phyloP scores from a whole-genome alignment of 2,888 invertebrate genomes.

The Steinernema scapterisci region DNA sequence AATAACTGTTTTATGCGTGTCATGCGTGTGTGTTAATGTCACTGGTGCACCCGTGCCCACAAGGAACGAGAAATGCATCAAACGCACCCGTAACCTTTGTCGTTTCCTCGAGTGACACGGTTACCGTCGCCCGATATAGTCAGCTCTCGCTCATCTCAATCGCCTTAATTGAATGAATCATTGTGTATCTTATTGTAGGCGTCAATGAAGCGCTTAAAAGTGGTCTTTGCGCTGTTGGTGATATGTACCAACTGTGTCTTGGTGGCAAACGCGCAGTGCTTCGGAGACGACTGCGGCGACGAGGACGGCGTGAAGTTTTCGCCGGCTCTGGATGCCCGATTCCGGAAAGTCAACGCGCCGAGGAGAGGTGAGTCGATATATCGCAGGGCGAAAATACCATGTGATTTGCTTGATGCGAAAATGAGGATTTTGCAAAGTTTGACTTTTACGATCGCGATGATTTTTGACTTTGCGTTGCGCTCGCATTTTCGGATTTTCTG shows the following conservation, averaged over 20 bases:
- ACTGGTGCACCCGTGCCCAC: neutral
- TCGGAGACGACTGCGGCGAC: neutral
- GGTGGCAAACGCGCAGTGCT: neutral
- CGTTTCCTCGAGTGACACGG: slow-evolving; percentile 6
- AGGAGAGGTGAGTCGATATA: neutral
- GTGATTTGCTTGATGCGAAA: too few species aligned
- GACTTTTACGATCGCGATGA: too few species aligned
- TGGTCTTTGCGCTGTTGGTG: neutral
- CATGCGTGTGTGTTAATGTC: neutral
- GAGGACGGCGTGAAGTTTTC: neutral
- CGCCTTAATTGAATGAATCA: neutral
- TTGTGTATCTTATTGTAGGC: neutral
- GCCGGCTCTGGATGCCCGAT: neutral
- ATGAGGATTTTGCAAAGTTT: too few species aligned
- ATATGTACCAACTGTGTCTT: neutral
- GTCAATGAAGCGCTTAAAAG: slow-evolving; percentile 11
- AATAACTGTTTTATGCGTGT: neutral
- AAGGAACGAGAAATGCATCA: neutral
- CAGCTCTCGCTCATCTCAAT: neutral
- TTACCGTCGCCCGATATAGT: neutral
- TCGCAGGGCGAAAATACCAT: too few species aligned
- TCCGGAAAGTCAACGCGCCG: slow-evolving; percentile 12
- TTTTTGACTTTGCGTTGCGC: too few species aligned
- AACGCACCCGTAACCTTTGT: slow-evolving; percentile 1
- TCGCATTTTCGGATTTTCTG: too few species aligned